Evolutionary conservation across 2,113 vertebrate species (phyloP).

Genomic region (Sphyrna mokarran): DNA sequence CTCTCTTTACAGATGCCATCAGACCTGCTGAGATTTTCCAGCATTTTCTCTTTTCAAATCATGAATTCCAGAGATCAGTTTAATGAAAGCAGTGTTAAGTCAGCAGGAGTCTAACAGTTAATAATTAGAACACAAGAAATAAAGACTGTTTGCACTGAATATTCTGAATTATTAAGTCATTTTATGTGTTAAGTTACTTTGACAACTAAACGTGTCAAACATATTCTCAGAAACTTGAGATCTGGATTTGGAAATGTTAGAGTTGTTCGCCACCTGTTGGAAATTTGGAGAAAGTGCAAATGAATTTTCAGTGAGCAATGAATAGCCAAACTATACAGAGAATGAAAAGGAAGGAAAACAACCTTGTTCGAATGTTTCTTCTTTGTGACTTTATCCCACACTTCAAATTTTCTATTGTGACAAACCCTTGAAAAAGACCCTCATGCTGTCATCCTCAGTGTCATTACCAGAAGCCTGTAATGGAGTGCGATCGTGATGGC

Average conservation of each 20-base stretch:
- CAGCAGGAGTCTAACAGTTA: not conserved
- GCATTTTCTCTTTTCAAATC: no score
- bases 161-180: not conserved
- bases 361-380: not conserved
- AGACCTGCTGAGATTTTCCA: no score
- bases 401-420: not conserved
- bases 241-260: slow-evolving; percentile 1
- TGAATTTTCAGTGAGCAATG: not conserved
- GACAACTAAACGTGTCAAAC: not conserved
- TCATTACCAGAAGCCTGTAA: not conserved
- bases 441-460: no score
- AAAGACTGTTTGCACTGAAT: not conserved
- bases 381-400: not conserved
- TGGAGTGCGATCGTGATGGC: not conserved
- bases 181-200: not conserved
- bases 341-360: not conserved
- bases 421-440: not conserved
- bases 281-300: not conserved
- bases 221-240: not conserved
- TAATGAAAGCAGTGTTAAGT: no score
- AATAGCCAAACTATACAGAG: not conserved
- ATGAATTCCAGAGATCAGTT: no score
- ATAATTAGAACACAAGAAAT: not conserved
- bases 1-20: no score
- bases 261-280: slow-evolving; percentile 5